phyloP scores from a whole-genome alignment of 2,113 vertebrate species.

The Agapornis roseicollis region DNA sequence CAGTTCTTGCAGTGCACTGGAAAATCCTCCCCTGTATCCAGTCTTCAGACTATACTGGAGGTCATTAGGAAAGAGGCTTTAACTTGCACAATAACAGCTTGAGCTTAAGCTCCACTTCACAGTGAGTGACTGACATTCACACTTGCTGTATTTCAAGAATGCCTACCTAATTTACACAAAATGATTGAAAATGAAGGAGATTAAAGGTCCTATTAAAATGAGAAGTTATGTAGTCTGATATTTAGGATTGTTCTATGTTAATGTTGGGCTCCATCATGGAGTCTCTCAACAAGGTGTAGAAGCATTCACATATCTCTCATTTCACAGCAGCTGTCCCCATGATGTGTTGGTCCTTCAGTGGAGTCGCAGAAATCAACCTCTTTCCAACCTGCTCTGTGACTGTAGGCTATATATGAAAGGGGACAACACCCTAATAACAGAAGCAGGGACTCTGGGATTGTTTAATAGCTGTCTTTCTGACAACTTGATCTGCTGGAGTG shows the following conservation, averaged over 20 bases:
- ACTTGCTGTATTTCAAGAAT: background rate
- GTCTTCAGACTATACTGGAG: background rate
- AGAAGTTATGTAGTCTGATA: background rate
- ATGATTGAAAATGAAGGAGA: background rate
- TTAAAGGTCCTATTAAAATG: background rate
- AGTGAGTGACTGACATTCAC: background rate
- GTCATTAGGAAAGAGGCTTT: background rate
- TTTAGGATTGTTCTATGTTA: background rate
- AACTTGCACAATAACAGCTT: background rate
- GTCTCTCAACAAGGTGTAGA: accelerated
- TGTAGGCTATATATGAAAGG: background rate
- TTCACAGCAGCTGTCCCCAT: background rate
- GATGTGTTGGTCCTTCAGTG: background rate
- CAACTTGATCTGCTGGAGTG: background rate
- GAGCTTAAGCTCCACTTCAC: background rate
- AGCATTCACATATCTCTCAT: background rate
- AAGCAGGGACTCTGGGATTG: background rate
- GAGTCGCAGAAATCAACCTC: background rate
- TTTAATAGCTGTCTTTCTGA: background rate
- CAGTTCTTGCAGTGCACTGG: background rate
- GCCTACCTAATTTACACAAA: background rate
- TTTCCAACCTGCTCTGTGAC: background rate
- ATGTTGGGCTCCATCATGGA: background rate
- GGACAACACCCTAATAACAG: background rate
- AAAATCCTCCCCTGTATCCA: background rate